These are phyloP conservation scores for Plemyria rubiginata DNA, from an alignment of 2,888 invertebrate genomes.

Conservation along the genomic window DNA sequence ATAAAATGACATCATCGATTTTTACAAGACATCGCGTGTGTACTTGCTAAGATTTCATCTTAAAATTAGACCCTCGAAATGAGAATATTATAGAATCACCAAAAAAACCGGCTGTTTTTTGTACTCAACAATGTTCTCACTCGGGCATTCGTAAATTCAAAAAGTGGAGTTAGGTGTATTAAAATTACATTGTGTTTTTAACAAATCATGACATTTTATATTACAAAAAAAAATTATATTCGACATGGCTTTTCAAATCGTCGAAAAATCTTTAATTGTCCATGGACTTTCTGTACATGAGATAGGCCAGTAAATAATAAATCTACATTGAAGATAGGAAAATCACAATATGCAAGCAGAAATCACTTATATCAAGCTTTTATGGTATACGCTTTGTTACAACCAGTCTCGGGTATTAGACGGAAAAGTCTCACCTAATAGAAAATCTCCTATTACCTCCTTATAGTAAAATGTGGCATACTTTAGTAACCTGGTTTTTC, in stretches of 20 bases:
- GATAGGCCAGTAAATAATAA: constrained; percentile 10
- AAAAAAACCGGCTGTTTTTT: constrained; percentile 16
- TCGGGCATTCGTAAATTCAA: constrained; percentile 16
- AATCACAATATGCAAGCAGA: constrained; percentile 29
- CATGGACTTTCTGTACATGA: constrained; percentile 11
- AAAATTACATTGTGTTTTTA: constrained; percentile 24
- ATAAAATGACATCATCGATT: constrained; percentile 26
- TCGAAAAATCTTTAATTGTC: neutral
- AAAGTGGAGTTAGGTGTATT: constrained; percentile 28
- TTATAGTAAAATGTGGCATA: neutral
- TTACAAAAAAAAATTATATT: constrained; percentile 3
- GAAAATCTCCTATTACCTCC: constrained; percentile 1
- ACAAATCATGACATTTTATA: neutral
- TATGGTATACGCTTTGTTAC: constrained; percentile 9
- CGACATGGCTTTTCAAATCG: neutral
- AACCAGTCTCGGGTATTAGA: constrained; percentile 25
- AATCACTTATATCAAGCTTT: constrained; percentile 21
- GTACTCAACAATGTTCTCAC: constrained; percentile 26
- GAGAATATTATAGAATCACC: constrained; percentile 24
- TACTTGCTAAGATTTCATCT: constrained; percentile 24
- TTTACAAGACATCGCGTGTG: constrained; percentile 11
- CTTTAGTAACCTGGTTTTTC: neutral
- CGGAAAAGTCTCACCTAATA: constrained; percentile 18
- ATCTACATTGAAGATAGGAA: constrained; percentile 3
- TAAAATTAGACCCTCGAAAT: constrained; percentile 24